phyloP scores from a whole-genome alignment of 2,888 invertebrate genomes.

The Serrognathus titanus region DNA sequence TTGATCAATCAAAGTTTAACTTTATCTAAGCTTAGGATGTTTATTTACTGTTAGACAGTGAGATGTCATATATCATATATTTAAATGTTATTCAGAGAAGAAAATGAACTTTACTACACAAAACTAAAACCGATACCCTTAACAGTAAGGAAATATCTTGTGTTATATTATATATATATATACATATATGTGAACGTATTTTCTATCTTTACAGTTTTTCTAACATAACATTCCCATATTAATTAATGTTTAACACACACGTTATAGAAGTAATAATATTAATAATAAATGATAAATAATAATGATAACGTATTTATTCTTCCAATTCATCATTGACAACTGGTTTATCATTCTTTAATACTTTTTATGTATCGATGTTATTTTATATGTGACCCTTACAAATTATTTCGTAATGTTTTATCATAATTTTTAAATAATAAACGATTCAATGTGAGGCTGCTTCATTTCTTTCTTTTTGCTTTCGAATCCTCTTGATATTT shows the following conservation, averaged over 20 bases:
- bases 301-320: conserved; percentile 26
- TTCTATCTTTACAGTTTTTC: conserved; percentile 36
- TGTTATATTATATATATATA: background rate
- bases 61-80: conserved; percentile 13
- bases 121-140: conserved; percentile 2
- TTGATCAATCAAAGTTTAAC: too few species aligned
- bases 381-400: conserved; percentile 40
- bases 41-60: conserved; percentile 18
- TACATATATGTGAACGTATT: conserved; percentile 28
- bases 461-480: background rate
- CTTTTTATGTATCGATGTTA: conserved; percentile 40
- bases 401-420: conserved; percentile 26
- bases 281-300: conserved; percentile 17
- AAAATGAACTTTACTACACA: conserved; percentile 8
- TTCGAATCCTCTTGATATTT: too few species aligned
- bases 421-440: conserved; percentile 30
- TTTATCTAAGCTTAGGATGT: conserved; percentile 1
- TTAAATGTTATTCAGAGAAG: conserved; percentile 14
- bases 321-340: conserved; percentile 34
- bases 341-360: conserved; percentile 21
- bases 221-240: conserved; percentile 40
- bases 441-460: conserved; percentile 18
- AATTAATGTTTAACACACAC: conserved; percentile 34
- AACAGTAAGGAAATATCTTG: conserved; percentile 10
- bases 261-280: conserved; percentile 25